A percentile compares a stretch with the other conserved stretches of the same genome.
phyloP scores from a whole-genome alignment of 2,888 invertebrate species.

The Synanthedon tipuliformis region DNA sequence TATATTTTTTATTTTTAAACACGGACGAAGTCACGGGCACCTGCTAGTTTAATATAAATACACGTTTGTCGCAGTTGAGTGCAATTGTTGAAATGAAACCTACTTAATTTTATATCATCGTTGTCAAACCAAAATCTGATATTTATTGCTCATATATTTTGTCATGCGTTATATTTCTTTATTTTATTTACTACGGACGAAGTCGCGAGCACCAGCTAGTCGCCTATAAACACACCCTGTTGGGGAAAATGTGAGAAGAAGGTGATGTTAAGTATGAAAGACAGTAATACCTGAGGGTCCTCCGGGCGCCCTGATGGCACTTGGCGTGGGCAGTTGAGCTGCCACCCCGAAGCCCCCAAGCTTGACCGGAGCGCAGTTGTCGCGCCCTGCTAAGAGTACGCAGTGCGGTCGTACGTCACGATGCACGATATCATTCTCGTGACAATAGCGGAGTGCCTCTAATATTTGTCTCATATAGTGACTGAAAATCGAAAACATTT shows the following conservation, averaged over 20 bases:
- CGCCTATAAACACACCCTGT: no score
- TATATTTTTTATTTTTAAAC: no score
- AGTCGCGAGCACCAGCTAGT: no score
- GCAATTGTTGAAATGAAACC: no score
- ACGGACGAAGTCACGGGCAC: no score
- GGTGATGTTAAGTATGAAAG: no score
- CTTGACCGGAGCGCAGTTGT: constrained; percentile 98
- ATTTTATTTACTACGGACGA: not conserved
- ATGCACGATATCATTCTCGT: constrained; percentile 97
- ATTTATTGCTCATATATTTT: not conserved
- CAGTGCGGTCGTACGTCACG: constrained; percentile 98
- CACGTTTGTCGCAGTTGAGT: no score
- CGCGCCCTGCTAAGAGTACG: constrained; percentile 93
- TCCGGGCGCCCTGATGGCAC: constrained; percentile 61
- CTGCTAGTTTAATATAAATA: no score
- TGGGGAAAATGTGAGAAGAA: no score
- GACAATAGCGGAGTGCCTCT: constrained; percentile 97
- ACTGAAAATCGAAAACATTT: constrained; percentile 65
- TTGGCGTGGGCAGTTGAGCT: constrained; percentile 87
- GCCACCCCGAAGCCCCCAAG: constrained; percentile 98
- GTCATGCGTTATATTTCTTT: not conserved
- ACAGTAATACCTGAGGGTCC: constrained; percentile 20
- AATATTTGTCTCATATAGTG: constrained; percentile 99
- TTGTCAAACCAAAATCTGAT: no score
- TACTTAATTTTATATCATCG: no score